Conservation (phyloP, 2,113 vertebrate genomes). For the Pterocles burchelli region DNA sequence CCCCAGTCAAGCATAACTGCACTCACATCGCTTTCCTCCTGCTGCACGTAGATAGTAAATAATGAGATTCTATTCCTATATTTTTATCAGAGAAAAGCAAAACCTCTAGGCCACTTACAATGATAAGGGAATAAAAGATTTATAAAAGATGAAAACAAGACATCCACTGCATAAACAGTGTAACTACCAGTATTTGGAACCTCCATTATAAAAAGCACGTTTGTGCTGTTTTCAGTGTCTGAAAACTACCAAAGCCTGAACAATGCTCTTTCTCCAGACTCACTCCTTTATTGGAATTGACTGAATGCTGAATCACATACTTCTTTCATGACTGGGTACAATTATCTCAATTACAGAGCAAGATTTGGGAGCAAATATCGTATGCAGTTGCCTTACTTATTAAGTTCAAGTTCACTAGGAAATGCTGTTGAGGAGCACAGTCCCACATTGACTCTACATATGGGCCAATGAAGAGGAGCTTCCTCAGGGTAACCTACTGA, state of each 20-base stretch:
- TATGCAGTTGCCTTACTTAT: not conserved
- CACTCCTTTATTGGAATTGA: not conserved
- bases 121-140: not conserved
- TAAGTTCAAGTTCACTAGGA: not conserved
- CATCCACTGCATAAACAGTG: not conserved
- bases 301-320: not conserved
- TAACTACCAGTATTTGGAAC: not conserved
- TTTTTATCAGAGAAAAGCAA: not conserved
- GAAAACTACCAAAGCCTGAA: constrained; percentile 1
- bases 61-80: not conserved
- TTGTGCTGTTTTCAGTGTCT: not conserved
- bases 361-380: not conserved
- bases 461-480: not conserved
- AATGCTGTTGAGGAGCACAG: not conserved
- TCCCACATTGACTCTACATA: not conserved
- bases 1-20: not conserved
- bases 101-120: not conserved
- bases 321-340: not conserved
- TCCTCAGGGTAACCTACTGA: not conserved
- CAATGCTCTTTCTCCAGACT: not conserved
- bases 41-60: not conserved
- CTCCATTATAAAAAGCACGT: not conserved
- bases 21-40: not conserved
- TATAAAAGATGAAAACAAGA: constrained; percentile 16
- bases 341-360: not conserved